Conservation (phyloP, 2,797 vertebrate species). For the Melopsittacus undulatus region DNA sequence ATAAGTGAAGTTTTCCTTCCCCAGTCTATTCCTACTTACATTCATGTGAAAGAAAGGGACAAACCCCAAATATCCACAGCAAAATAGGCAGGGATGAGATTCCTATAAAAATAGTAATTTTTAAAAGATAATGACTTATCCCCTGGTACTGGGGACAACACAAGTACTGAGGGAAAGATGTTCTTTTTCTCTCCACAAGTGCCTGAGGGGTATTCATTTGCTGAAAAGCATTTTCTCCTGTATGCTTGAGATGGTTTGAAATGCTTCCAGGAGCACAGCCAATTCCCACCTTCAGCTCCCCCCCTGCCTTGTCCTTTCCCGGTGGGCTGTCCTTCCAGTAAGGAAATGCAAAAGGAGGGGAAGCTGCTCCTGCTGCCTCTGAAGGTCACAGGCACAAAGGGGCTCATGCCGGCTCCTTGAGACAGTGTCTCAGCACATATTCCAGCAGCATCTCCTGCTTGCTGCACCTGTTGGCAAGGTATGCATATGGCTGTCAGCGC, state of each 20-base stretch:
- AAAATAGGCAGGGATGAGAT: not conserved
- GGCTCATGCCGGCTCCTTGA: accelerated
- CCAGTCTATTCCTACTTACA: not conserved
- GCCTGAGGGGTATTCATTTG: not conserved
- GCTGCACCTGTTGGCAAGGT: not conserved
- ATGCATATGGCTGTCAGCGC: not conserved
- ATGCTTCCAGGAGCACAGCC: not conserved
- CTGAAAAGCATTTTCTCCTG: not conserved
- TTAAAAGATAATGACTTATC: not conserved
- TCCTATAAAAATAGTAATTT: not conserved
- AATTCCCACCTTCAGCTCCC: not conserved
- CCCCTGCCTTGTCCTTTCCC: not conserved
- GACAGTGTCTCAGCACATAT: not conserved
- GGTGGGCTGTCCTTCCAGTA: not conserved
- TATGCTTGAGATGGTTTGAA: not conserved
- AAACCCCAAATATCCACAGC: not conserved
- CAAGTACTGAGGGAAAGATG: not conserved
- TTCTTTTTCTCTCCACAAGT: not conserved
- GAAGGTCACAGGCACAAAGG: not conserved
- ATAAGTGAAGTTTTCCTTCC: not conserved
- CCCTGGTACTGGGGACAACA: not conserved
- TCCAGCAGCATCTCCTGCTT: not conserved
- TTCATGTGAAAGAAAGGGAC: not conserved
- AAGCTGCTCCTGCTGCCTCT: not conserved
- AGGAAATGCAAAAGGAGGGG: not conserved